Conservation (phyloP, 2,888 invertebrate genomes). For the Morpho helenor region DNA sequence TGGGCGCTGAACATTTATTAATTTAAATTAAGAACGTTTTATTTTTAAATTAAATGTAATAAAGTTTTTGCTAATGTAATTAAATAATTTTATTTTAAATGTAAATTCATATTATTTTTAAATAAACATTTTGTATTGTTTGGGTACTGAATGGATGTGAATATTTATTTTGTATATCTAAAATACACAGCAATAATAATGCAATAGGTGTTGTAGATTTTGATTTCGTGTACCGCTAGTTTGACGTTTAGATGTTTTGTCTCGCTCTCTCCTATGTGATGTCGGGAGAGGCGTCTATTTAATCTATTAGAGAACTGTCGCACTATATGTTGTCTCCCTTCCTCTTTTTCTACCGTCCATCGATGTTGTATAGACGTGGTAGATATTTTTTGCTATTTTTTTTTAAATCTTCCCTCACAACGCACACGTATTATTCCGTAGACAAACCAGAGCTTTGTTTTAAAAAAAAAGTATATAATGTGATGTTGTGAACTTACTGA, state of each 20-base stretch:
- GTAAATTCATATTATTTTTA: constrained; percentile 1
- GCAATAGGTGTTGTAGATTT: constrained; percentile 65
- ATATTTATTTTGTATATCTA: constrained; percentile 29
- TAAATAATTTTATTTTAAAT: neutral
- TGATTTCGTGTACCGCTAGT: constrained; percentile 67
- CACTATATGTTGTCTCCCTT: constrained; percentile 12
- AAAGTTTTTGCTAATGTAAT: neutral
- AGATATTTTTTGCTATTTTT: constrained; percentile 26
- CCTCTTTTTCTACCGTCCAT: constrained; percentile 70
- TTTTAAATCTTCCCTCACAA: constrained; percentile 20
- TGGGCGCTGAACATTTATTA: too few relatives aligned
- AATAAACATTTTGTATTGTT: neutral
- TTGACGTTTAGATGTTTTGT: constrained; percentile 38
- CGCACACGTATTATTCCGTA: constrained; percentile 37
- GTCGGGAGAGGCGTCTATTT: neutral
- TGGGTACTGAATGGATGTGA: constrained; percentile 4
- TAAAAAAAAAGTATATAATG: constrained; percentile 36
- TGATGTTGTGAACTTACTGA: constrained; percentile 54
- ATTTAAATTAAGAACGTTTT: neutral
- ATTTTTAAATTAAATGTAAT: neutral
- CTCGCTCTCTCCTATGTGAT: constrained; percentile 22
- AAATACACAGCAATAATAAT: constrained; percentile 67
- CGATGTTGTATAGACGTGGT: constrained; percentile 48
- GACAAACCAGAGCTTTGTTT: constrained; percentile 45
- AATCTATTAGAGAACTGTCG: constrained; percentile 11